Evolutionary conservation across 2,888 invertebrate genomes (phyloP).

Genomic region (Mallateleia sp.): DNA sequence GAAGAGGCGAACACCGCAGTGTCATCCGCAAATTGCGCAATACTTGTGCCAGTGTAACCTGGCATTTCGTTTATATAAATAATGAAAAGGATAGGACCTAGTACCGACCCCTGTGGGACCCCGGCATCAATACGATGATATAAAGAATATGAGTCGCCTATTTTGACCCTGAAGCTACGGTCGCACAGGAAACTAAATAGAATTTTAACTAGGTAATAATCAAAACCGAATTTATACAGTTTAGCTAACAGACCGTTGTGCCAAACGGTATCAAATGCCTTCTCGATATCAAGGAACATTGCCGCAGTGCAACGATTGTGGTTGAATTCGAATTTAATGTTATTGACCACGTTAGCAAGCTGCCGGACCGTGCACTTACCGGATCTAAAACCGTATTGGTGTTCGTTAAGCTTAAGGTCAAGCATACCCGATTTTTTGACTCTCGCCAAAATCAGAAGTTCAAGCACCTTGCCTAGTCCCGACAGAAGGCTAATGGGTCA

Average conservation of each 20-base stretch:
- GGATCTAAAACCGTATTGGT: neutral
- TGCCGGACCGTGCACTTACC: neutral
- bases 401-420: no score
- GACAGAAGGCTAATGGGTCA: constrained; percentile 7
- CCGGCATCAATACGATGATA: neutral
- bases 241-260: constrained; percentile 68
- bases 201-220: neutral
- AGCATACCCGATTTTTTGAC: neutral
- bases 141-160: neutral
- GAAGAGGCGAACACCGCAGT: neutral
- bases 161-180: neutral
- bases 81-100: neutral
- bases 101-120: neutral
- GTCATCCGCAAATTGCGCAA: neutral
- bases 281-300: constrained; percentile 79
- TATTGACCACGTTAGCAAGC: neutral
- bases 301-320: constrained; percentile 65
- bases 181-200: neutral
- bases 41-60: neutral
- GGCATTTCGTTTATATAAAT: neutral
- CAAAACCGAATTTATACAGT: neutral
- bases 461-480: neutral
- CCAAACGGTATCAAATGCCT: constrained; percentile 81
- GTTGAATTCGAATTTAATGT: constrained; percentile 67
- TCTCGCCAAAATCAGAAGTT: neutral